Conservation (phyloP, 2,888 invertebrate species). For the Dyspetes luteomarginatus region DNA sequence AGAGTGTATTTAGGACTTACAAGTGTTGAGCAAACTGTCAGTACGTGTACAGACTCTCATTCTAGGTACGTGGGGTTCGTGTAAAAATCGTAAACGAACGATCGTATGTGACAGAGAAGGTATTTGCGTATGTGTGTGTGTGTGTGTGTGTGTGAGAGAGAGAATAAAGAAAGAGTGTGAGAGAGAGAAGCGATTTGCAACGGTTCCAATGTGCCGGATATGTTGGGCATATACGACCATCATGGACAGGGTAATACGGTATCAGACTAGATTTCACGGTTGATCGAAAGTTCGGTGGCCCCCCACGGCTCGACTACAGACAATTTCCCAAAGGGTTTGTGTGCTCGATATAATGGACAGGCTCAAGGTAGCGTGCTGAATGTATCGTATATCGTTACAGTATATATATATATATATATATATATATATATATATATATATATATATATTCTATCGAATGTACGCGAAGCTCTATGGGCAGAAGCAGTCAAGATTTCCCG, state of each 20-base stretch:
- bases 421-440: slow-evolving; percentile 3
- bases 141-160: neutral
- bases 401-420: slow-evolving; percentile 4
- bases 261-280: slow-evolving; percentile 82
- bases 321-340: slow-evolving; percentile 82
- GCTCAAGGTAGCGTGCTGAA: slow-evolving; percentile 75
- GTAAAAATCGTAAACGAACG: slow-evolving; percentile 50
- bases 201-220: slow-evolving; percentile 39
- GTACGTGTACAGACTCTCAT: neutral
- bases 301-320: slow-evolving; percentile 72
- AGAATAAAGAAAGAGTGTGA: slow-evolving; percentile 4
- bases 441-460: neutral
- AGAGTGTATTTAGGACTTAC: slow-evolving; percentile 25
- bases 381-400: slow-evolving; percentile 76
- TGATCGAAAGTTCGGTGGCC: slow-evolving; percentile 78
- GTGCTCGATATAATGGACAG: slow-evolving; percentile 79
- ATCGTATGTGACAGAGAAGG: slow-evolving; percentile 7
- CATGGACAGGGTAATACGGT: slow-evolving; percentile 73
- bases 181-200: slow-evolving; percentile 43
- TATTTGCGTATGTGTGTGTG: neutral
- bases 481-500: slow-evolving; percentile 5
- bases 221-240: slow-evolving; percentile 21
- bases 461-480: neutral
- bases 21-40: slow-evolving; percentile 34
- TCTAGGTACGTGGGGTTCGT: slow-evolving; percentile 7